Evolutionary conservation across 2,888 invertebrate genomes (phyloP).

Genomic region (Apotomis betuletana): DNA sequence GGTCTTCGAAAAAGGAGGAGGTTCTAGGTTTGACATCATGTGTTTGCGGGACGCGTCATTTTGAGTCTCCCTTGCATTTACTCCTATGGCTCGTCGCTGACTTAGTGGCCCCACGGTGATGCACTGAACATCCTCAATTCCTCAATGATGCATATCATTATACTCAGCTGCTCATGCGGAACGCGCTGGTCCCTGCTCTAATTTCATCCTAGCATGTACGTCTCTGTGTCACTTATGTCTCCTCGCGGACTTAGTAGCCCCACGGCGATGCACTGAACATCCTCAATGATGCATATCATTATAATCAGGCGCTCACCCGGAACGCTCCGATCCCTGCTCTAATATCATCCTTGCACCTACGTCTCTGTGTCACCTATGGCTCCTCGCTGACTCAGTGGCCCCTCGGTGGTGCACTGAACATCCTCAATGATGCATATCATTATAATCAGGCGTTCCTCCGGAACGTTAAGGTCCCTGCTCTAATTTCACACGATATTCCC

Average conservation of each 20-base stretch:
- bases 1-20: too few relatives aligned
- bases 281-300: conserved; percentile 37
- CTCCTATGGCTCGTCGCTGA: not conserved
- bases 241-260: conserved; percentile 8
- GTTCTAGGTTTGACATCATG: too few relatives aligned
- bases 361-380: not conserved
- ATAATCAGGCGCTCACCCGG: conserved; percentile 28
- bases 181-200: conserved; percentile 17
- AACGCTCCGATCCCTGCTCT: conserved; percentile 14
- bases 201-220: not conserved
- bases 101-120: conserved; percentile 2
- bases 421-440: conserved; percentile 35
- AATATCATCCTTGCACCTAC: conserved; percentile 2
- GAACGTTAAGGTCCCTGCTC: conserved; percentile 10
- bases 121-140: conserved; percentile 19
- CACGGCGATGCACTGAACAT: conserved; percentile 1
- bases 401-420: not conserved
- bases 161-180: conserved; percentile 24
- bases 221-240: not conserved
- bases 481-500: conserved; percentile 17
- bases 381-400: conserved; percentile 9
- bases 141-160: conserved; percentile 37
- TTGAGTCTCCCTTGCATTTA: too few relatives aligned
- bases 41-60: too few relatives aligned
- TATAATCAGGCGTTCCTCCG: conserved; percentile 31